Percentiles rank a stretch among this genome's conserved stretches.
Conservation (phyloP, 92 coral and sea anemone species). For the Anthopleura xanthogrammica region DNA sequence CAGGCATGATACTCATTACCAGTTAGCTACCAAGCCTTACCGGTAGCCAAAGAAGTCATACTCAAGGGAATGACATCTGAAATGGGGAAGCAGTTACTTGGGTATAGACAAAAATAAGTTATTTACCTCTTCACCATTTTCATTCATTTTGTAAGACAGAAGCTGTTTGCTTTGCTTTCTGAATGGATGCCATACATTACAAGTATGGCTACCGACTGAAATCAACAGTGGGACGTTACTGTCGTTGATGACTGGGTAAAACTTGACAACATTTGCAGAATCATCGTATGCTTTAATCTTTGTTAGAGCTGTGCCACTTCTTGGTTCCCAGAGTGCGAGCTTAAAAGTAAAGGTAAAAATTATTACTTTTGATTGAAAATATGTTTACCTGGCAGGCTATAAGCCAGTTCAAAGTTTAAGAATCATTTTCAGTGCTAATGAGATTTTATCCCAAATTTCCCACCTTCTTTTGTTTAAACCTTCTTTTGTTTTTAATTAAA, state of each 20-base stretch:
- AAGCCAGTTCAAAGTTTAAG: no score
- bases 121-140: constrained; percentile 73
- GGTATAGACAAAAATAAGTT: not conserved
- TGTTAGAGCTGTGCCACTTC: constrained; percentile 85
- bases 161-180: constrained; percentile 84
- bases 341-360: constrained; percentile 7
- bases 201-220: constrained; percentile 80
- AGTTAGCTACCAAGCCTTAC: no score
- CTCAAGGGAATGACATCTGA: no score
- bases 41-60: no score
- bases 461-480: no score
- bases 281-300: constrained; percentile 85
- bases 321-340: constrained; percentile 93
- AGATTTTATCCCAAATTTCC: no score
- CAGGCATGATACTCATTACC: no score
- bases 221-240: constrained; percentile 82
- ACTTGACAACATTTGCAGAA: constrained; percentile 67
- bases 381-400: no score
- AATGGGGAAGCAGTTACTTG: no score
- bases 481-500: no score
- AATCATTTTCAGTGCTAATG: no score
- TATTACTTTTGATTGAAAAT: not conserved
- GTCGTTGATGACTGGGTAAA: constrained; percentile 75
- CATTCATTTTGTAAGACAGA: constrained; percentile 68
- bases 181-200: constrained; percentile 93